Base-by-base conservation (phyloP, 2,113 vertebrate species). In the Rhea pennata region DNA sequence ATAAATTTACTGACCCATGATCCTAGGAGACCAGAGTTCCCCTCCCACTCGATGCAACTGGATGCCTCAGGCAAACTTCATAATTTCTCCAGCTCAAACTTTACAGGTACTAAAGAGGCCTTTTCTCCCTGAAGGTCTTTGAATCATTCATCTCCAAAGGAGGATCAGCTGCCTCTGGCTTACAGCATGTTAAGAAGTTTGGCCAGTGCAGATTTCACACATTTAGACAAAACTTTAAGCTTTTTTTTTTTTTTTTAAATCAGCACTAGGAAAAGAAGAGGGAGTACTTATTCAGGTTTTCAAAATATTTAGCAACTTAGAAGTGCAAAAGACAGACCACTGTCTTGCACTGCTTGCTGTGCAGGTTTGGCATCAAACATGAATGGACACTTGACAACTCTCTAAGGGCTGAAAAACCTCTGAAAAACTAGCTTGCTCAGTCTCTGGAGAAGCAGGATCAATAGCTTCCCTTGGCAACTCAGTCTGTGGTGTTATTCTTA, bases 131-230 rank as follows among this genome's bases (percentile, higher is more conserved):
- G 2, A 10, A 15, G 46, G 33, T 3, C 10, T 10, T 9, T 3
- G 50, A 12, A 29, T 5, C 54, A 1, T 27, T 1, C 13, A 2
- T 7, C 50, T 33, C n/a, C 50, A 29, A 10, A 15, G 26, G 3
- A 31, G 51, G n/a, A 21, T 5, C 40, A 1, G 48, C 58, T 5
- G 48, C 40, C 50, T 22, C 4, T 2, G 16, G 67, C 40, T 48
- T 24, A 0, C 36, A 2, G 44, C 27, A 5, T 0, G 3, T 21
- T 3, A 29, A 4, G 59, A 6, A 5, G 42, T 12, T 5, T 4
- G 10, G 62, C 54, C 87, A 27, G 46, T 54, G 79, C 16, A 5
- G 79, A 26, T 62, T 7, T 46, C 8, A 5, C n/a, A 5, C 3
- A 54, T 14, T 2, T 3, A 12, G 14, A 6, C 23, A 31, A 8